Evolutionary conservation across 1,140 invertebrate genomes (phyloP), one percentile per base, ranked within the genome.

Genomic region (Sycobia sp.): DNA sequence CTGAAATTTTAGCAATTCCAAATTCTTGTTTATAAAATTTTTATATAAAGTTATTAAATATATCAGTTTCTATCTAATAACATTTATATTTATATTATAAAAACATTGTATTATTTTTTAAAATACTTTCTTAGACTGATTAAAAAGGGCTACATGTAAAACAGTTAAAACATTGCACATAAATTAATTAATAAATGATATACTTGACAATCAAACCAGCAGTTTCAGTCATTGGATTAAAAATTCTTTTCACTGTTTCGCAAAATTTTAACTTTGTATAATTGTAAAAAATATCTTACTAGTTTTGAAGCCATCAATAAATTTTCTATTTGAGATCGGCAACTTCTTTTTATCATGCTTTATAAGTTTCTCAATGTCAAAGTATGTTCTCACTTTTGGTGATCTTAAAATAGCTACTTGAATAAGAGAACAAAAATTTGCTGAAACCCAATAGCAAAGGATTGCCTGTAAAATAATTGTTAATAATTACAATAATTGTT

Each of bases 401-500:
- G 94, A 85, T 78, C 86, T 90, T 10, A 99, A 80, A 47, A 97
- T 38, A 11, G 85, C 83, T 18, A 92, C 91, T 89, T 97, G 95
- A 0, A 84, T 46, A 7, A 99, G 71, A 0, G 96, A 96, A 60
- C 97, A 87, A n/a, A 91, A 83, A 77, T 99, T 99, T 56, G 88
- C 91, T 25, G 90, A 88, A 29, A 87, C 83, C 96, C 96, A 99
- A 75, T 99, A 98, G 38, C 90, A 88, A 22, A 95, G 81, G 71
- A 98, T 88, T 14, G 91, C 94, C 89, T 89, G 69, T n/a, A 79
- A 76, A 66, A 66, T 20, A 36, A 23, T 43, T 20, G 29, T 34
- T 34, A 27, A 53, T 29, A 23, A 22, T 4, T 7, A n/a, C n/a
- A 20, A 43, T 46, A 36, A 11, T 34, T 34, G 8, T 34, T 51